Conservation (phyloP, 2,888 invertebrate species). For the Monochamus alternatus region DNA sequence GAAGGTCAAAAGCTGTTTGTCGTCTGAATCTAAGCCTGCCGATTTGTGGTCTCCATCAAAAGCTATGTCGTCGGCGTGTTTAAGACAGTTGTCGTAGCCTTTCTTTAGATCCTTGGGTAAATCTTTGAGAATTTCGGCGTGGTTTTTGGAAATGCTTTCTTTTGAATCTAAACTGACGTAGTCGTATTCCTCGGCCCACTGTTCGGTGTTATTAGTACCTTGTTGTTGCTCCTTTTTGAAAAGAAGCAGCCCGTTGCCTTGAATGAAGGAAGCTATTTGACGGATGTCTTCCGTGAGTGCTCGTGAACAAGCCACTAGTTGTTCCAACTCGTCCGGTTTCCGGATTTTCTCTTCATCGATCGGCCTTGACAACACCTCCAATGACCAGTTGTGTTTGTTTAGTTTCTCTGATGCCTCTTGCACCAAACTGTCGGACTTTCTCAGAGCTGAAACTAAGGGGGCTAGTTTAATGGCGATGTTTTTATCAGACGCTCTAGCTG, state of each 20-base stretch:
- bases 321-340: constrained; percentile 89
- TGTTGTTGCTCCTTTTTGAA: constrained; percentile 78
- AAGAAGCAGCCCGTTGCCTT: constrained; percentile 85
- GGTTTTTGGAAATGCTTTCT: constrained; percentile 80
- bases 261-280: constrained; percentile 92
- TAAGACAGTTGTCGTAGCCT: constrained; percentile 83
- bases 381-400: constrained; percentile 86
- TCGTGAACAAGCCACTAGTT: constrained; percentile 89
- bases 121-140: constrained; percentile 82
- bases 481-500: constrained; percentile 86
- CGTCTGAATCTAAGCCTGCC: constrained; percentile 79
- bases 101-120: constrained; percentile 83
- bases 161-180: constrained; percentile 90
- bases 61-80: constrained; percentile 80
- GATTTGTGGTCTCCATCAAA: constrained; percentile 73
- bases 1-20: constrained; percentile 88
- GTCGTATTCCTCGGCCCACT: constrained; percentile 89
- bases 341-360: constrained; percentile 70
- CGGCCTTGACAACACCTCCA: constrained; percentile 74
- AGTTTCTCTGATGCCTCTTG: constrained; percentile 84
- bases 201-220: constrained; percentile 71
- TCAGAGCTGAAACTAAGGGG: constrained; percentile 85
- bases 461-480: constrained; percentile 80
- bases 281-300: constrained; percentile 92
- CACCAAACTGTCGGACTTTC: constrained; percentile 86